phyloP scores from a whole-genome alignment of 1,140 invertebrate species.

The Maconellicoccus hirsutus region DNA sequence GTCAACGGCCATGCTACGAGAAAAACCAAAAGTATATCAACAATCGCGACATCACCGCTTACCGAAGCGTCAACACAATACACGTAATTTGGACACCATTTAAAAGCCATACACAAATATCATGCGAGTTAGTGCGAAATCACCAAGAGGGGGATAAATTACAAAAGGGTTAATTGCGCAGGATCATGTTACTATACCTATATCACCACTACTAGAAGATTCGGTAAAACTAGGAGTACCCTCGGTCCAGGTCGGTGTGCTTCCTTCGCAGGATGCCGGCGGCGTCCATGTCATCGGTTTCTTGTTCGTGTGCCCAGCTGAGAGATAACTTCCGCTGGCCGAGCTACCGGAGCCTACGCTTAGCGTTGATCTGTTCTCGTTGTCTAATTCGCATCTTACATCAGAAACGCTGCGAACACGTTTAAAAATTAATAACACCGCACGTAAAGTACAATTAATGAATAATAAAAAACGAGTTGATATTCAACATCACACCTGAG shows the following conservation, averaged over 20 bases:
- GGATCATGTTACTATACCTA: slow-evolving; percentile 36
- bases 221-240: slow-evolving; percentile 94
- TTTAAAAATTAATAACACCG: too few species aligned
- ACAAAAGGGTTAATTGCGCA: too few species aligned
- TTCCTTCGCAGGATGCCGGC: slow-evolving; percentile 75
- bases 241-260: slow-evolving; percentile 95
- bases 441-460: too few species aligned
- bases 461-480: too few species aligned
- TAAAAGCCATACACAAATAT: too few species aligned
- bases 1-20: neutral
- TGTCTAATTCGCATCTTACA: slow-evolving; percentile 43
- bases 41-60: neutral
- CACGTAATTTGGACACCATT: too few species aligned
- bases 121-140: too few species aligned
- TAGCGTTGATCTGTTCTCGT: slow-evolving; percentile 54
- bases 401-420: slow-evolving; percentile 41
- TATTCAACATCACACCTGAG: too few species aligned
- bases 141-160: too few species aligned
- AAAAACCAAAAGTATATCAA: neutral
- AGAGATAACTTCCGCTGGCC: slow-evolving; percentile 42
- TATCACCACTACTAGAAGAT: slow-evolving; percentile 84
- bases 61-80: too few species aligned
- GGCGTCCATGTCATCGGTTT: slow-evolving; percentile 61
- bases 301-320: slow-evolving; percentile 39
- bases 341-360: slow-evolving; percentile 49